These are phyloP conservation scores for Hyperoplus lanceolatus DNA, from an alignment of 2,797 vertebrate genomes.

Conservation along the genomic window DNA sequence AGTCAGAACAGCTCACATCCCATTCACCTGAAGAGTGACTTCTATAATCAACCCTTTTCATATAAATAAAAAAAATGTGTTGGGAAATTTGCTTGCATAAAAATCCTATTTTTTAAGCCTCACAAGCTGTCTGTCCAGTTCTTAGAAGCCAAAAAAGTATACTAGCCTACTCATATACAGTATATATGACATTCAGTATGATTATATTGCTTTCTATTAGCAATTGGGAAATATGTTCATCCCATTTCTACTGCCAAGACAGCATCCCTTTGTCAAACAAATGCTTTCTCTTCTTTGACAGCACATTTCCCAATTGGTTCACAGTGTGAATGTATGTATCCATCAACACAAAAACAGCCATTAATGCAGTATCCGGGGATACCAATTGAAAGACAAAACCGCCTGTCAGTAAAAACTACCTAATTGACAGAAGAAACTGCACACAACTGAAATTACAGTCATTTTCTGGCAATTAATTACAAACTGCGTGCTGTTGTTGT, in stretches of 20 bases:
- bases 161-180: background rate
- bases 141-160: slow-evolving; percentile 19
- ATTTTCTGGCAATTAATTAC: slow-evolving; percentile 59
- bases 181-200: slow-evolving; percentile 1
- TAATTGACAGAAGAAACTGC: slow-evolving; percentile 40
- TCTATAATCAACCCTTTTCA: background rate
- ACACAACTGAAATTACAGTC: slow-evolving; percentile 54
- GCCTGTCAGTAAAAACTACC: slow-evolving; percentile 18
- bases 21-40: background rate
- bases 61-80: slow-evolving; percentile 21
- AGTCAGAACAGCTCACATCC: slow-evolving; percentile 32
- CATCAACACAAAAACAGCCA: background rate
- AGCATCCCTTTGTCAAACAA: slow-evolving; percentile 17
- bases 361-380: slow-evolving; percentile 37
- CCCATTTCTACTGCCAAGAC: slow-evolving; percentile 14
- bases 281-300: slow-evolving; percentile 23
- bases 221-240: slow-evolving; percentile 30
- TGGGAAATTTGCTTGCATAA: background rate
- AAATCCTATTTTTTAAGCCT: background rate
- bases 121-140: slow-evolving; percentile 2
- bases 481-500: slow-evolving; percentile 49
- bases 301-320: slow-evolving; percentile 30
- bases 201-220: slow-evolving; percentile 2
- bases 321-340: slow-evolving; percentile 14
- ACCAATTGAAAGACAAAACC: slow-evolving; percentile 2